phyloP scores from a whole-genome alignment of 2,113 vertebrate species.

The Sminthopsis crassicaudata region DNA sequence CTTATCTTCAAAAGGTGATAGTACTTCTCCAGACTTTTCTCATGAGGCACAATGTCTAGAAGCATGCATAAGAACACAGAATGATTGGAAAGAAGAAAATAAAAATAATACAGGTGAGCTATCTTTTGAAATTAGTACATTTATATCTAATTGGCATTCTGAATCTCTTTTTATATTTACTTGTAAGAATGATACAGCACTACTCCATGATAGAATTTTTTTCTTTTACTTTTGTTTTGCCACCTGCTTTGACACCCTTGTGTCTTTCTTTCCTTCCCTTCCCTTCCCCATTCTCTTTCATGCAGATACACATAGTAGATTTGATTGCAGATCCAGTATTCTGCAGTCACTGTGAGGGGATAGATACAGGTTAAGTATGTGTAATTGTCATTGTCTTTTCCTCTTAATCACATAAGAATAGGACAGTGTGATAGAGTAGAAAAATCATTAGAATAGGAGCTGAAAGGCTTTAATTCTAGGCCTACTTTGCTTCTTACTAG shows the following conservation, averaged over 20 bases:
- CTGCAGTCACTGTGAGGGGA: background rate
- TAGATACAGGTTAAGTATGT: conserved; percentile 21
- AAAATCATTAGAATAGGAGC: background rate
- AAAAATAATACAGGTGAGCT: conserved; percentile 67
- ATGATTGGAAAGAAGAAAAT: conserved; percentile 68
- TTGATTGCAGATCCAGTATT: background rate
- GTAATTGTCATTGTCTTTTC: background rate
- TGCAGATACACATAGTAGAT: background rate
- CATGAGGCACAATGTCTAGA: conserved; percentile 69
- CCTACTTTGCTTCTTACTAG: background rate
- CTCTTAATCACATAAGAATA: background rate
- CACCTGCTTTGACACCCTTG: background rate
- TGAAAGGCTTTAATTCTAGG: background rate
- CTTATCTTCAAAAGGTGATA: conserved; percentile 64
- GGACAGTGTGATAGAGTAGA: background rate
- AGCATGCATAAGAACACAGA: conserved; percentile 64
- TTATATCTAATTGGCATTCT: background rate
- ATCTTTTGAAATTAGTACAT: conserved; percentile 20
- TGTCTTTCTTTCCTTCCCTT: background rate
- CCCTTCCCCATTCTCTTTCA: background rate
- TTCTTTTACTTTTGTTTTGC: background rate
- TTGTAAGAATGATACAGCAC: background rate
- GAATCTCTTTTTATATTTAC: conserved; percentile 31
- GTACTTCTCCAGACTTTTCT: conserved; percentile 54
- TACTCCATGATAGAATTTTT: background rate